Base-by-base conservation (phyloP, 2,113 vertebrate species). In the Solenodon paradoxus region DNA sequence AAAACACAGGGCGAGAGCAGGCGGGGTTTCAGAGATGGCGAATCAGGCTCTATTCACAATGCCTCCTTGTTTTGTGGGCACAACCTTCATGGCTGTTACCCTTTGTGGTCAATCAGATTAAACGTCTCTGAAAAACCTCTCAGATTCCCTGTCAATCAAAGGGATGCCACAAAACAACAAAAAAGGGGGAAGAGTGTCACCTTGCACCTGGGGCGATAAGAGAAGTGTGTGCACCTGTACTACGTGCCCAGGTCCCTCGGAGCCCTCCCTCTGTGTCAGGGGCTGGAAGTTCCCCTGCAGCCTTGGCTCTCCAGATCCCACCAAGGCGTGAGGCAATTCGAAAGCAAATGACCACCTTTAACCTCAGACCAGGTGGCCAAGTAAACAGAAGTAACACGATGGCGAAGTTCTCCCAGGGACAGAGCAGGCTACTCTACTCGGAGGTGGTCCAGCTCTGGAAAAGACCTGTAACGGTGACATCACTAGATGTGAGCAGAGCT, bases 41-140 rank as follows among this genome's bases (percentile, higher is more conserved):
- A 92, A 80, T 32, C 59, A 26, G 57, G 26, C 53, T 74, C 30
- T 59, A 19, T 32, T 38, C 74, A 69, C 82, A 74, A 69, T 53
- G 22, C 63, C 57, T 42, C 82, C 75, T 85, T 88, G 38, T 96
- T 77, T 61, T 35, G 28, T 30, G 68, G 68, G 45, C 71, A 75
- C 47, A 19, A 26, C 63, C 55, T 92, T 97, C 66, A 57, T 9
- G 30, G 86, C 89, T 94, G 32, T 57, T 79, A 90, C 66, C 42
- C 89, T 47, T 32, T 87, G 88, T 78, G 68, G 96, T 96, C 97
- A 96, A 97, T 96, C 83, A 92, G 90, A 95, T 95, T 90, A 94
- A 96, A 96, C 95, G 64, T 86, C 95, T 96, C 90, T n/a, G 92
- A 96, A 61, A 95, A 94, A 51, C 7, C 91, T 78, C 24, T 97